These are phyloP conservation scores for Tenualosa thibaudeaui DNA, from an alignment of 2,797 vertebrate species.

Conservation along the genomic window DNA sequence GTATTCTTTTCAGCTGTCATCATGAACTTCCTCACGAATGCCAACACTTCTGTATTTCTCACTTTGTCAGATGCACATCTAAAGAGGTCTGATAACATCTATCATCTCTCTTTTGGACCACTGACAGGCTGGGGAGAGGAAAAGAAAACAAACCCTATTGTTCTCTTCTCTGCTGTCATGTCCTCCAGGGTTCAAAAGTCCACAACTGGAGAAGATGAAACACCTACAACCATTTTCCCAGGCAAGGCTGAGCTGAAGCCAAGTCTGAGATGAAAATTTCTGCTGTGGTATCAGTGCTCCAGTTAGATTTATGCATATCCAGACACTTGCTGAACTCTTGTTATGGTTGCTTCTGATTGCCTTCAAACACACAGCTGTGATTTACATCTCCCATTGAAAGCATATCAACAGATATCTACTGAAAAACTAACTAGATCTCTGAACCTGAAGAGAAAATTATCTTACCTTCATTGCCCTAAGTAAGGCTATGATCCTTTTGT, in stretches of 20 bases:
- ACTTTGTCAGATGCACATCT: neutral
- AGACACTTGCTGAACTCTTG: neutral
- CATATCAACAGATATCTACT: too few relatives aligned
- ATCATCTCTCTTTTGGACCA: neutral
- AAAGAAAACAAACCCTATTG: neutral
- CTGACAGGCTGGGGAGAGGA: neutral
- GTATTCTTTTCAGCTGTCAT: neutral
- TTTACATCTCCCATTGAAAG: too few relatives aligned
- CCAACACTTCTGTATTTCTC: neutral
- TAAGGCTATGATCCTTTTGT: too few relatives aligned
- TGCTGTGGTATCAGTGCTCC: neutral
- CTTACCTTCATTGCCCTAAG: too few relatives aligned
- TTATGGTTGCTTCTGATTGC: neutral
- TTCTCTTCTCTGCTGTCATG: neutral
- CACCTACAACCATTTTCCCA: neutral
- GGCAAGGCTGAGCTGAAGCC: neutral
- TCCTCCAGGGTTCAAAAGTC: neutral
- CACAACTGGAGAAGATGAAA: neutral
- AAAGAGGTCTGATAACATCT: slow-evolving; percentile 1
- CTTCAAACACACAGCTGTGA: neutral
- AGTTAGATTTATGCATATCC: neutral
- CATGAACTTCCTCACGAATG: neutral
- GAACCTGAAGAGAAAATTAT: too few relatives aligned
- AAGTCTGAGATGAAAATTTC: neutral
- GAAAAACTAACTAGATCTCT: too few relatives aligned